Evolutionary conservation across 2,113 vertebrate genomes (phyloP).

Genomic region (Dipodomys merriami): DNA sequence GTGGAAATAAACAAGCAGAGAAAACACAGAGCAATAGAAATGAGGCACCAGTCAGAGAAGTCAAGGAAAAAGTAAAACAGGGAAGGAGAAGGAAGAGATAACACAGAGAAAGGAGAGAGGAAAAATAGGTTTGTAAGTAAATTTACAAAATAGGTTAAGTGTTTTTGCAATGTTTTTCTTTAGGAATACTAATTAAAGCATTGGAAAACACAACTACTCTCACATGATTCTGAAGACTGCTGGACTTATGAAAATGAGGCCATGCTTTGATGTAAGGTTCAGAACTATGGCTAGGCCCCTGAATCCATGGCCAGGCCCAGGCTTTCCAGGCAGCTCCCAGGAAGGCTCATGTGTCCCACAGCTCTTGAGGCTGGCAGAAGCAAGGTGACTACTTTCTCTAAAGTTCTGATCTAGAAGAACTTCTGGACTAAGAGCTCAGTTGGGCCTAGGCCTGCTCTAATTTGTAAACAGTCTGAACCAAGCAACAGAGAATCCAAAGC

Average conservation of each 20-base stretch:
- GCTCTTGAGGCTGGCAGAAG: background rate
- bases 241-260: background rate
- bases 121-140: background rate
- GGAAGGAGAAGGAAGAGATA: background rate
- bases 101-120: background rate
- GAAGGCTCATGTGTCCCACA: background rate
- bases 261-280: background rate
- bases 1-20: background rate
- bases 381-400: background rate
- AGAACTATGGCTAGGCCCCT: background rate
- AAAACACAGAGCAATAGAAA: background rate
- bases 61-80: background rate
- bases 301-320: background rate
- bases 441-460: background rate
- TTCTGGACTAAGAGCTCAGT: background rate
- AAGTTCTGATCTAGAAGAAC: conserved; percentile 3
- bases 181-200: conserved; percentile 38
- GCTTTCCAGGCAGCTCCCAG: background rate
- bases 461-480: background rate
- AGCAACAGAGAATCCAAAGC: background rate
- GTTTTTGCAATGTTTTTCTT: conserved; percentile 25
- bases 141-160: background rate
- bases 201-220: conserved; percentile 17
- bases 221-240: background rate
- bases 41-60: background rate